These are phyloP conservation scores for Alcedo atthis DNA, from an alignment of 2,797 vertebrate genomes.

Conservation along the genomic window DNA sequence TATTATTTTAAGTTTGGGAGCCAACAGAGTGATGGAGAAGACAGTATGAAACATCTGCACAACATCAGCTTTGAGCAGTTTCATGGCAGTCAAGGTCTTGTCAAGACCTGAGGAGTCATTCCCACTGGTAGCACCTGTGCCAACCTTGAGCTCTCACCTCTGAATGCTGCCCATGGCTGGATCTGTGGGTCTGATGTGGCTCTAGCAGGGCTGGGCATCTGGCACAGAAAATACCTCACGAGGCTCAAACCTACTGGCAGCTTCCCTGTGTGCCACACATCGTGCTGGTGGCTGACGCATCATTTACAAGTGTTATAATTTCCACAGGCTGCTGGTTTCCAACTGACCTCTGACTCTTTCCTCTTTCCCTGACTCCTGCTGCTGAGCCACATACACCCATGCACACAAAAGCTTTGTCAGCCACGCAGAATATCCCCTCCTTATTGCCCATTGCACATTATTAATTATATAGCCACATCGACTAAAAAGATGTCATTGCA, in stretches of 20 bases:
- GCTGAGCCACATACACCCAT: not conserved
- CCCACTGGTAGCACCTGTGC: not conserved
- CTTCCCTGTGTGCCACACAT: fast-evolving
- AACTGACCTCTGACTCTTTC: not conserved
- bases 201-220: not conserved
- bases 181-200: fast-evolving
- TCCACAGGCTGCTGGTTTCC: slow-evolving; percentile 12
- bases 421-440: not conserved
- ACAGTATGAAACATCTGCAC: not conserved
- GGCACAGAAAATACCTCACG: not conserved
- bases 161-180: not conserved
- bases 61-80: not conserved
- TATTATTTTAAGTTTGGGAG: not conserved
- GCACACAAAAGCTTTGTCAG: not conserved
- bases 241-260: not conserved
- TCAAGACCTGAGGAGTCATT: not conserved
- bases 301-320: not conserved
- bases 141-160: not conserved
- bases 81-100: not conserved
- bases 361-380: not conserved
- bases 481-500: slow-evolving; percentile 13
- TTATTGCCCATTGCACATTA: slow-evolving; percentile 1
- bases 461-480: slow-evolving; percentile 8
- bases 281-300: not conserved
- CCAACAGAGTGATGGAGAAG: not conserved